Base-by-base conservation (phyloP, 2,888 invertebrate species). In the Coremacera marginata region DNA sequence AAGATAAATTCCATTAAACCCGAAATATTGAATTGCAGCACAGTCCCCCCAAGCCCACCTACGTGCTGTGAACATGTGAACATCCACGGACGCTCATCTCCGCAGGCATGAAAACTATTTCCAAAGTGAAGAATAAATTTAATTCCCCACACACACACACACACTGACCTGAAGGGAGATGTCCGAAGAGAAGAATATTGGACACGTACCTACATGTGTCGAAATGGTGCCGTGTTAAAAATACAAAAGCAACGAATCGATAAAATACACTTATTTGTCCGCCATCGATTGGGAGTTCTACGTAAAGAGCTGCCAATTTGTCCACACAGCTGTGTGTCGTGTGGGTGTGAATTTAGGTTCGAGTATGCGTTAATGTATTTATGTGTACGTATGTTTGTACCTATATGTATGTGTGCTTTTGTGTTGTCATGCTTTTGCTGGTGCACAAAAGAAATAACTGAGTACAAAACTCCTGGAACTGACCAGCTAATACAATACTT, bases 11-110 rank as follows among this genome's bases (percentile, higher is more conserved):
- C 84, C 84, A 84, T 84, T 84, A 84, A 84, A 81, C 84, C 80
- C 83, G 82, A 83, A 84, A 67, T 84, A 84, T 85, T 85, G 85
- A 84, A 84, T 84, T 85, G 82, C 82, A 84, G n/a, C 55, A 25
- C 11, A 65, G 34, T 25, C 34, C 65, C 0, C 34, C 55, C 55
- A 9, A 1, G 1, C 1, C 8, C 37, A 5, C 37, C 37, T 7
- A 37, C 37, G 37, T 37, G 37, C 8, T 37, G 5, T 57, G 22
- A 11, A 8, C 37, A 37, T 37, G 37, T 37, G 37, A 37, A 7
- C 37, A 37, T 7, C 44, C 44, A 55, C 9, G 55, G 52, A 19
- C 16, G 34, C 73, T 22, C 11, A 77, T 70, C 72, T 68, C 49
- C 57, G 9, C 19, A 77, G 77, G 73, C 72, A 67, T 77, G 72